These are phyloP conservation scores for Crotophaga sulcirostris DNA, from an alignment of 2,113 vertebrate genomes.

Conservation along the genomic window DNA sequence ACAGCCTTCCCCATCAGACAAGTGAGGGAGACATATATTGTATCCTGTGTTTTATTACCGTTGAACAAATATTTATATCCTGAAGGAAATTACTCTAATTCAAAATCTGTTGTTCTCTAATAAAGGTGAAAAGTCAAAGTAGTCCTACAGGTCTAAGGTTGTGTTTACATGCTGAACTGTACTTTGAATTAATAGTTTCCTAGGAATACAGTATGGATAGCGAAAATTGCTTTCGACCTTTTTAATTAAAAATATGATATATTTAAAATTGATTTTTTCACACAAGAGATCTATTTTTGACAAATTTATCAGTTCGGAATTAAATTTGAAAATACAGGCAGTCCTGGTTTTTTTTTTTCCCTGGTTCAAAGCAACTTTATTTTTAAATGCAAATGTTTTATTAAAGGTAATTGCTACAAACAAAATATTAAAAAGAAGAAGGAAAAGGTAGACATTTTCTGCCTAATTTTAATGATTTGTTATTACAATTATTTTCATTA, in stretches of 20 bases:
- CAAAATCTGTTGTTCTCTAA: not conserved
- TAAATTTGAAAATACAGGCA: not conserved
- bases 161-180: not conserved
- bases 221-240: not conserved
- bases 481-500: not conserved
- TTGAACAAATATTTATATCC: not conserved
- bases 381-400: not conserved
- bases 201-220: not conserved
- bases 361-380: not conserved
- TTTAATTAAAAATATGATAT: not conserved
- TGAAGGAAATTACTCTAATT: not conserved
- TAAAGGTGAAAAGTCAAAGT: not conserved
- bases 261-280: not conserved
- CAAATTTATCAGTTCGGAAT: not conserved
- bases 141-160: not conserved
- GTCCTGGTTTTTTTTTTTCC: accelerated
- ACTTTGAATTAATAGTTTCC: not conserved
- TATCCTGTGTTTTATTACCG: not conserved
- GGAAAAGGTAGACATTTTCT: not conserved
- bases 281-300: not conserved
- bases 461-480: not conserved
- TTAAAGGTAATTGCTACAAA: not conserved
- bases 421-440: not conserved
- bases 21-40: not conserved
- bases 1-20: not conserved